Conservation (phyloP, 2,888 invertebrate genomes). For the Idaea straminata region DNA sequence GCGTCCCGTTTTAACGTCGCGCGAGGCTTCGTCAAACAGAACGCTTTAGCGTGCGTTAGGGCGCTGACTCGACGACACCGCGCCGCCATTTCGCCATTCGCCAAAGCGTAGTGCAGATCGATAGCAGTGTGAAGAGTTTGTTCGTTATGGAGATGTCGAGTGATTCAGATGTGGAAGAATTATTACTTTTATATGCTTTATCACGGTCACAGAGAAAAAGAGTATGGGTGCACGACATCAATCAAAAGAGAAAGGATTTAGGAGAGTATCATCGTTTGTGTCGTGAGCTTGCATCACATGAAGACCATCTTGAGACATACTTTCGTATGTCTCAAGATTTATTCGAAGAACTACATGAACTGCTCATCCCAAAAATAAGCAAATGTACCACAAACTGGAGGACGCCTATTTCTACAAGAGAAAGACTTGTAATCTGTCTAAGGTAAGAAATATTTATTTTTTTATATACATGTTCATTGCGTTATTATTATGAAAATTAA, state of each 20-base stretch:
- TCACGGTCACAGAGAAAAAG: slow-evolving; percentile 11
- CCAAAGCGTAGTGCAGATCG: slow-evolving; percentile 3
- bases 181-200: slow-evolving; percentile 6
- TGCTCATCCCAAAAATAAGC: slow-evolving; percentile 16
- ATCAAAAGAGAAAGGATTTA: slow-evolving; percentile 15
- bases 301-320: slow-evolving; percentile 16
- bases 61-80: no score
- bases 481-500: slow-evolving; percentile 15
- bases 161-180: slow-evolving; percentile 7
- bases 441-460: slow-evolving; percentile 13
- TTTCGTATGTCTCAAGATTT: slow-evolving; percentile 17
- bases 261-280: slow-evolving; percentile 18
- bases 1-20: no score
- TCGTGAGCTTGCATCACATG: slow-evolving; percentile 12
- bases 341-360: slow-evolving; percentile 12
- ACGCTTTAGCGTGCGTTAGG: no score
- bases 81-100: no score
- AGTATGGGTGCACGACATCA: slow-evolving; percentile 17
- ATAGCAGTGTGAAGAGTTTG: not conserved
- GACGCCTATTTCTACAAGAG: slow-evolving; percentile 18
- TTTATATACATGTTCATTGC: slow-evolving; percentile 10
- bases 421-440: slow-evolving; percentile 17
- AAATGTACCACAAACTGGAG: slow-evolving; percentile 18
- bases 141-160: slow-evolving; percentile 3
- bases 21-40: no score